phyloP scores from a whole-genome alignment of 2,888 invertebrate genomes.

The Horisme vitalbata region DNA sequence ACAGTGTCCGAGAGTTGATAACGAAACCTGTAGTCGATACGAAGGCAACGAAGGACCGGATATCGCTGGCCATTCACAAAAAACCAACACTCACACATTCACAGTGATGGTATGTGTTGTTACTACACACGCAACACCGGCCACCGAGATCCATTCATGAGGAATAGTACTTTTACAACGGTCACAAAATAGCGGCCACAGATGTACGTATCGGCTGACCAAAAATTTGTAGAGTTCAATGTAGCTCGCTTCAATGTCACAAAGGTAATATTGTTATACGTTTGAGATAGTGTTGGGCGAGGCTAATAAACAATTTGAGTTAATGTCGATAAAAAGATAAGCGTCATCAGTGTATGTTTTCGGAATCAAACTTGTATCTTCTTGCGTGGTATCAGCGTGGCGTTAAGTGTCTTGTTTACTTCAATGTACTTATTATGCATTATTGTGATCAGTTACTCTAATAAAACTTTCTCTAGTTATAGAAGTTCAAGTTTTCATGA shows the following conservation, averaged over 20 bases:
- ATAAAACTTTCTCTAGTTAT: background rate
- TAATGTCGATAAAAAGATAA: constrained; percentile 36
- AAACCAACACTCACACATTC: constrained; percentile 65
- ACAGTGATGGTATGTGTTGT: constrained; percentile 43
- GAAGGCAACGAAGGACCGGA: constrained; percentile 77
- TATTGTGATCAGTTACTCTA: constrained; percentile 14
- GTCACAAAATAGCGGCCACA: constrained; percentile 60
- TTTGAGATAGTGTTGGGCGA: constrained; percentile 47
- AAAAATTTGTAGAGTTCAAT: constrained; percentile 47
- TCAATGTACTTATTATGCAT: constrained; percentile 15
- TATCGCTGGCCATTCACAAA: constrained; percentile 81
- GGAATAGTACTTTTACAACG: constrained; percentile 65
- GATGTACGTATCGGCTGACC: constrained; percentile 46
- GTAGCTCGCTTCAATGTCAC: constrained; percentile 37
- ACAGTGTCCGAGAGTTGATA: constrained; percentile 78
- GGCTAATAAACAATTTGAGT: constrained; percentile 35
- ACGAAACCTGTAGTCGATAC: constrained; percentile 76
- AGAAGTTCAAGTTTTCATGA: background rate
- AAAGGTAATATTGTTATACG: constrained; percentile 40
- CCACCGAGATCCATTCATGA: constrained; percentile 75
- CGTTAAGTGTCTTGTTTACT: constrained; percentile 21
- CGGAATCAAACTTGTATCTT: constrained; percentile 27
- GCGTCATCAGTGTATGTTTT: constrained; percentile 28
- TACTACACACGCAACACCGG: constrained; percentile 49
- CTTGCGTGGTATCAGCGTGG: constrained; percentile 19